Conservation (phyloP, 2,797 vertebrate genomes). For the Enteromius paludinosus region DNA sequence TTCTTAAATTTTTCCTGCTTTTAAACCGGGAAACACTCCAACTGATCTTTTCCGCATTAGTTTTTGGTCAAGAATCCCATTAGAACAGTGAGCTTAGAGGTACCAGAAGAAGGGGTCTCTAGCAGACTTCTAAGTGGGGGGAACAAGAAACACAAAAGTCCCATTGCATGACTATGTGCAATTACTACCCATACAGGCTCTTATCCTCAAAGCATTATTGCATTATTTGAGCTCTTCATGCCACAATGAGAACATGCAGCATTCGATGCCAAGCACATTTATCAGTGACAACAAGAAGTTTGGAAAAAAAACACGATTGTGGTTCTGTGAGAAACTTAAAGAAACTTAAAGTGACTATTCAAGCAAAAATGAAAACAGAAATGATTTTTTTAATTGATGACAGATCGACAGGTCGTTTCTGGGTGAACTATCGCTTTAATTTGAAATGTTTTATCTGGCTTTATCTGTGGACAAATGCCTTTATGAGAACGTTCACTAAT, state of each 20-base stretch:
- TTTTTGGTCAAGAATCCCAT: slow-evolving; percentile 45
- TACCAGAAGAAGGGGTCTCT: slow-evolving; percentile 15
- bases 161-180: slow-evolving; percentile 58
- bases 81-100: slow-evolving; percentile 36
- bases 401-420: not conserved
- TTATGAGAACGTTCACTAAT: not conserved
- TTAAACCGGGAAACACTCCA: slow-evolving; percentile 35
- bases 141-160: slow-evolving; percentile 48
- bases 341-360: not conserved
- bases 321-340: not conserved
- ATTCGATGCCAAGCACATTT: slow-evolving; percentile 12
- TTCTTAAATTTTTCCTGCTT: not conserved
- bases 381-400: not conserved
- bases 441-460: not conserved
- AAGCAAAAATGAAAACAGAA: not conserved
- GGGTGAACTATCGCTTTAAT: not conserved
- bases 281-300: not conserved
- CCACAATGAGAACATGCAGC: not conserved
- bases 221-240: slow-evolving; percentile 25
- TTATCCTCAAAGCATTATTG: slow-evolving; percentile 52
- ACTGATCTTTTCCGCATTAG: slow-evolving; percentile 35
- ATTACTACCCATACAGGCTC: slow-evolving; percentile 60
- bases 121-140: slow-evolving; percentile 52
- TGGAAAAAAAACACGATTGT: not conserved
- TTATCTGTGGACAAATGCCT: not conserved